Evolutionary conservation across 2,113 vertebrate species (phyloP).

Genomic region (Morone chrysops): DNA sequence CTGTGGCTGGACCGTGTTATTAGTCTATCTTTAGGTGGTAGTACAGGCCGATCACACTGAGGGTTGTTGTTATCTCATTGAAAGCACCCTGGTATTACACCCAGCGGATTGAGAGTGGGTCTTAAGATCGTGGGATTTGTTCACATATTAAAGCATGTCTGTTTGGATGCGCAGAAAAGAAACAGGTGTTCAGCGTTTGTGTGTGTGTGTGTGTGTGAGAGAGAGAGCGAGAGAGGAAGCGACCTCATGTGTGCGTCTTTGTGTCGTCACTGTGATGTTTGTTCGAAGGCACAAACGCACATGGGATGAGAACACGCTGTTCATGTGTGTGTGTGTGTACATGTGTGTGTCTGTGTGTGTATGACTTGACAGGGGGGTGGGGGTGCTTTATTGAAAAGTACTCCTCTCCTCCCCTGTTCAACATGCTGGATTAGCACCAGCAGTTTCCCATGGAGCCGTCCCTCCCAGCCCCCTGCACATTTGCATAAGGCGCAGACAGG

Average conservation of each 20-base stretch:
- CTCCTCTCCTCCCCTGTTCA: slow-evolving; percentile 84
- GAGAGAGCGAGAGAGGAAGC: slow-evolving; percentile 40
- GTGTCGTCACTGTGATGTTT: slow-evolving; percentile 62
- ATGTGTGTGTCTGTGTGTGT: slow-evolving; percentile 62
- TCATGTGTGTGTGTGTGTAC: slow-evolving; percentile 50
- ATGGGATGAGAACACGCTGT: slow-evolving; percentile 66
- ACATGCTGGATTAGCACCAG: slow-evolving; percentile 87
- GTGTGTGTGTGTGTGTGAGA: slow-evolving; percentile 54
- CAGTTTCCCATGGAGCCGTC: slow-evolving; percentile 86
- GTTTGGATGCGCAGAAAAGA: slow-evolving; percentile 78
- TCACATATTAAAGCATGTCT: slow-evolving; percentile 80
- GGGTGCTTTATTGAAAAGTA: slow-evolving; percentile 82
- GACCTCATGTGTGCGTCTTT: slow-evolving; percentile 50
- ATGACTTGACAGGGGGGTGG: slow-evolving; percentile 73
- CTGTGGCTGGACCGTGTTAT: slow-evolving; percentile 74
- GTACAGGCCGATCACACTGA: slow-evolving; percentile 71
- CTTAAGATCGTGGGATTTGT: slow-evolving; percentile 83
- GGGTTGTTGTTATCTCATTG: slow-evolving; percentile 76
- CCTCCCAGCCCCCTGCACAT: slow-evolving; percentile 72
- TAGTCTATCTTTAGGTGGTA: slow-evolving; percentile 71
- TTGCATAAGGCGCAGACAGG: slow-evolving; percentile 87
- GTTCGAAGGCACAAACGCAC: slow-evolving; percentile 46
- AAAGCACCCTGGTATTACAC: slow-evolving; percentile 77
- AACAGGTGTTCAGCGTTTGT: slow-evolving; percentile 84
- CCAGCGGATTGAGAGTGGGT: slow-evolving; percentile 71